phyloP scores from a whole-genome alignment of 2,113 vertebrate species.

The Scopus umbretta region DNA sequence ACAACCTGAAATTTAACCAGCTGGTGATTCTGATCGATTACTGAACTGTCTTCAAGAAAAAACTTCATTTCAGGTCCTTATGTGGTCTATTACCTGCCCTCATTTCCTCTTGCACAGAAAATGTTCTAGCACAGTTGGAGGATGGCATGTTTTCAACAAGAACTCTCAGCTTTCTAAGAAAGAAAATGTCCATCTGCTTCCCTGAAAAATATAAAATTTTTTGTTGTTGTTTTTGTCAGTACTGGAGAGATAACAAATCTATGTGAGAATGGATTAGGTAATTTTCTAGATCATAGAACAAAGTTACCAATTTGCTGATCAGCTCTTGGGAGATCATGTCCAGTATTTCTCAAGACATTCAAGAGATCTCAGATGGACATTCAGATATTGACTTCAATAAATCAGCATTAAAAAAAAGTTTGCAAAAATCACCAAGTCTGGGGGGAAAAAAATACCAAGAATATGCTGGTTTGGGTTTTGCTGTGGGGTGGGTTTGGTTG shows the following conservation, averaged over 20 bases:
- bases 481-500: too few relatives aligned
- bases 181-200: background rate
- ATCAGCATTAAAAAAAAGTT: background rate
- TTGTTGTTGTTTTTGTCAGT: background rate
- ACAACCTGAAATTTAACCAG: background rate
- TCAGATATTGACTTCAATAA: background rate
- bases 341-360: background rate
- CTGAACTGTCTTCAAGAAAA: background rate
- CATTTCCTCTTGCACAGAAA: background rate
- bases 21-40: background rate
- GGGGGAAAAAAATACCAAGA: background rate
- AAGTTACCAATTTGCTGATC: background rate
- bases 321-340: background rate
- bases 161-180: background rate
- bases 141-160: background rate
- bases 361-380: background rate
- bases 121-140: background rate
- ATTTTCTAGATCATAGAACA: background rate
- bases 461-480: background rate
- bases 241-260: background rate
- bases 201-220: background rate
- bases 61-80: background rate
- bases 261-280: background rate
- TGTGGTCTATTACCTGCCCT: background rate
- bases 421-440: background rate